Evolutionary conservation across 2,888 invertebrate genomes (phyloP).

Genomic region (Leucophora obtusa): DNA sequence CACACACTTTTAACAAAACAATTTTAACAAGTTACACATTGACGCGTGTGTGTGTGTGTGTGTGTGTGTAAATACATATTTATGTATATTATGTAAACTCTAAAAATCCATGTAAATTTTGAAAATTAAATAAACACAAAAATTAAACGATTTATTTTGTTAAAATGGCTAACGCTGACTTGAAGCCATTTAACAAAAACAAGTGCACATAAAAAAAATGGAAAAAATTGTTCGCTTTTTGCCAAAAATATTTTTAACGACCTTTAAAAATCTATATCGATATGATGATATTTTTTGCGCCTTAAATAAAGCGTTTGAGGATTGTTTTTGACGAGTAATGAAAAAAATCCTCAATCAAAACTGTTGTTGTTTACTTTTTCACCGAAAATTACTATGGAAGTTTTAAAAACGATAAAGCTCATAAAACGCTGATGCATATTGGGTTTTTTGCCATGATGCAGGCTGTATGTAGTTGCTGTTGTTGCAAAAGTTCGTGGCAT

Average conservation of each 20-base stretch:
- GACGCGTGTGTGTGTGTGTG: too few species aligned
- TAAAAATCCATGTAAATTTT: conserved; percentile 23
- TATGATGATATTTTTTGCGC: not conserved
- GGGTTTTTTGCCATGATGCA: conserved; percentile 30
- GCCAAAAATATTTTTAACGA: not conserved
- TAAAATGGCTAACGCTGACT: conserved; percentile 42
- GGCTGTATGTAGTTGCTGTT: not conserved
- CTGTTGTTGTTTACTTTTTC: conserved; percentile 48
- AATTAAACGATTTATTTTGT: conserved; percentile 25
- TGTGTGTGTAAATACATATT: too few species aligned
- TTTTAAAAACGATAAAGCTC: conserved; percentile 56
- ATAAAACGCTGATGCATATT: conserved; percentile 64
- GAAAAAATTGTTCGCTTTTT: not conserved
- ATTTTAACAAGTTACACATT: not conserved
- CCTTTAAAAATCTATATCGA: not conserved
- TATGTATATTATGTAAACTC: conserved; percentile 30
- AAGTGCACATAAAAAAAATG: not conserved
- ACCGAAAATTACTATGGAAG: conserved; percentile 47
- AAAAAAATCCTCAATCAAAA: conserved; percentile 1
- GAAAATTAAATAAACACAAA: conserved; percentile 53
- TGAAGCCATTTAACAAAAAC: conserved; percentile 6
- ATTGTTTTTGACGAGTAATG: not conserved
- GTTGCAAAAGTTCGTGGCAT: conserved; percentile 67
- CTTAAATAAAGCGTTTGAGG: not conserved
- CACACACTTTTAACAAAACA: conserved; percentile 19